Percentiles rank a stretch among this genome's conserved stretches.
Evolutionary conservation across 2,888 invertebrate genomes (phyloP).

Genomic region (Hemicrepidius hirtus): DNA sequence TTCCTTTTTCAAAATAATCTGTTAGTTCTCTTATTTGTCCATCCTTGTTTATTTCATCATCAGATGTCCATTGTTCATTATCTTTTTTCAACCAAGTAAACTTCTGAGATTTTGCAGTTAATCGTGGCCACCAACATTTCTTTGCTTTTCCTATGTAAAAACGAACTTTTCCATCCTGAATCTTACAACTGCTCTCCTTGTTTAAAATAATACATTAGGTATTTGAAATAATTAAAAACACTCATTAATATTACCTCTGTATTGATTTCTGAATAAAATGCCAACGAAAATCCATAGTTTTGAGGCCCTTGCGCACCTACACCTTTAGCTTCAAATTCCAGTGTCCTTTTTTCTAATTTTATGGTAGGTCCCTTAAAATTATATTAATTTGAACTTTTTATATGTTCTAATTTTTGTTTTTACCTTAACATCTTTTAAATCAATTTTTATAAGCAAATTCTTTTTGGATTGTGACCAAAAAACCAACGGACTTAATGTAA

Average conservation of each 20-base stretch:
- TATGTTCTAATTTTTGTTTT: neutral
- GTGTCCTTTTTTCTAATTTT: slow-evolving; percentile 78
- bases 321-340: slow-evolving; percentile 84
- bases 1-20: slow-evolving; percentile 82
- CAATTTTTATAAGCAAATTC: slow-evolving; percentile 83
- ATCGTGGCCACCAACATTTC: slow-evolving; percentile 87
- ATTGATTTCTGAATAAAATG: slow-evolving; percentile 81
- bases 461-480: slow-evolving; percentile 95
- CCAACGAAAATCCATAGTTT: slow-evolving; percentile 83
- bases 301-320: slow-evolving; percentile 86
- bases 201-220: slow-evolving; percentile 38
- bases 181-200: slow-evolving; percentile 76
- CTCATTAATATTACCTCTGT: slow-evolving; percentile 71
- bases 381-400: no score
- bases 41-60: slow-evolving; percentile 76
- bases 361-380: slow-evolving; percentile 78
- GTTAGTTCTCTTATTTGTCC: slow-evolving; percentile 82
- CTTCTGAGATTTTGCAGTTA: slow-evolving; percentile 87
- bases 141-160: slow-evolving; percentile 82
- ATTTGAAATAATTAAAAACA: no score
- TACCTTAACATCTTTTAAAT: slow-evolving; percentile 87
- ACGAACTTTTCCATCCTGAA: slow-evolving; percentile 86
- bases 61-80: slow-evolving; percentile 92
- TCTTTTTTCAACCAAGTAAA: slow-evolving; percentile 95
- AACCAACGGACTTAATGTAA: slow-evolving; percentile 82